A percentile compares a stretch with the other conserved stretches of the same genome.
phyloP scores from a whole-genome alignment of 1,140 invertebrate genomes.

The Ceratina calcarata region DNA sequence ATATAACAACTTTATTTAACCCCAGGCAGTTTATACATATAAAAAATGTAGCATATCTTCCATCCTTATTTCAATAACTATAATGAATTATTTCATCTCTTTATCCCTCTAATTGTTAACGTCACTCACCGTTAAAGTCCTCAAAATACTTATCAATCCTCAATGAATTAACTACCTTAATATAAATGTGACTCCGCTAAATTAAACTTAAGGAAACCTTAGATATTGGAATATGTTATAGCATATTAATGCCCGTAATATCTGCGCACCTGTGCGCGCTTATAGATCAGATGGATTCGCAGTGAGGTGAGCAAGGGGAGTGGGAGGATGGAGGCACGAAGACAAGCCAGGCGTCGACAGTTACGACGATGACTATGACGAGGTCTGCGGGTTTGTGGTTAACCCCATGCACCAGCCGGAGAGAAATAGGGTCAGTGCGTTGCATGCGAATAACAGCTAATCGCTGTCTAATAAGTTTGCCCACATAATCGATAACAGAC shows the following conservation, averaged over 20 bases:
- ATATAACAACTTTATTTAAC: no score
- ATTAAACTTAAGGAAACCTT: not conserved
- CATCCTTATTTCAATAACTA: no score
- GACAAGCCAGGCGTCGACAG: conserved; percentile 48
- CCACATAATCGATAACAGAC: conserved; percentile 68
- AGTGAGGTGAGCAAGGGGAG: conserved; percentile 1
- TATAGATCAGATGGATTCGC: conserved; percentile 43
- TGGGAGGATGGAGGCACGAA: not conserved
- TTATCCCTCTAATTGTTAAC: no score
- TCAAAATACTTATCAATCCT: no score
- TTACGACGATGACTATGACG: conserved; percentile 53
- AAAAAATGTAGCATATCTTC: no score
- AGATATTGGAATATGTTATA: not conserved
- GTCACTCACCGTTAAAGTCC: no score
- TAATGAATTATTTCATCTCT: no score
- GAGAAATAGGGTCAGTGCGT: conserved; percentile 68
- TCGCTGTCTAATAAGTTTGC: conserved; percentile 68
- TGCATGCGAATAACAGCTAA: conserved; percentile 68
- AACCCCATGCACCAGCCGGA: conserved; percentile 53
- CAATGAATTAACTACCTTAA: no score
- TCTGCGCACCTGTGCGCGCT: conserved; percentile 14
- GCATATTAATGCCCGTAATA: conserved; percentile 24
- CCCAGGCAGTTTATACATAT: no score
- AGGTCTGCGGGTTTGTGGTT: conserved; percentile 63
- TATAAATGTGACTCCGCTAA: not conserved